These are phyloP conservation scores for Enteromius radiatus DNA, from an alignment of 2,797 vertebrate species.

Conservation along the genomic window DNA sequence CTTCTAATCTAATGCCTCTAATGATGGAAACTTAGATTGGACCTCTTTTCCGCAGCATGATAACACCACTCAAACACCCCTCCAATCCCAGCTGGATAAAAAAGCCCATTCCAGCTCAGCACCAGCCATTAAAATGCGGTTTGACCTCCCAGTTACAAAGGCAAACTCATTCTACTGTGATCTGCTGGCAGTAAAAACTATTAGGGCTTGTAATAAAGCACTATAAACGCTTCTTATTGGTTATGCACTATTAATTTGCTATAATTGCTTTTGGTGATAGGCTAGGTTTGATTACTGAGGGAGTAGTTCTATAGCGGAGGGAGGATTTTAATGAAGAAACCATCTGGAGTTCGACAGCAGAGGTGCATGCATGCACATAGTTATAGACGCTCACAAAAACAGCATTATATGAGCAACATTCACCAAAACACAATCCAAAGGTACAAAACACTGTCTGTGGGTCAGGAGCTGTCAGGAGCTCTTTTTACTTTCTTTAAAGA, in stretches of 20 bases:
- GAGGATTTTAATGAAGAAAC: slow-evolving; percentile 75
- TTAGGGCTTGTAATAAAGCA: slow-evolving; percentile 77
- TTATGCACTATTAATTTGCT: slow-evolving; percentile 75
- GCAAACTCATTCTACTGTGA: slow-evolving; percentile 73
- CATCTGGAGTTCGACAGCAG: slow-evolving; percentile 67
- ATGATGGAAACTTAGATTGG: slow-evolving; percentile 20
- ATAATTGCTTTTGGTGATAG: slow-evolving; percentile 73
- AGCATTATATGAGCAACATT: neutral
- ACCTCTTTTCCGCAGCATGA: slow-evolving; percentile 15
- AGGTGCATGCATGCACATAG: neutral
- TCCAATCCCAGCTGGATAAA: slow-evolving; percentile 38
- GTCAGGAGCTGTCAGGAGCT: too few species aligned
- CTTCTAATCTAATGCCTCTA: slow-evolving; percentile 22
- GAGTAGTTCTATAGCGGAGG: slow-evolving; percentile 65
- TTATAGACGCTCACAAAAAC: slow-evolving; percentile 6
- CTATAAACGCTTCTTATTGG: slow-evolving; percentile 78
- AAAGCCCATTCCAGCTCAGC: slow-evolving; percentile 31
- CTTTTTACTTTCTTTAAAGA: too few species aligned
- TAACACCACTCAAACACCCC: slow-evolving; percentile 20
- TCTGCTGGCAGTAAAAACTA: slow-evolving; percentile 74
- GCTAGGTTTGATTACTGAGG: slow-evolving; percentile 66
- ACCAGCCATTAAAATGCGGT: slow-evolving; percentile 60
- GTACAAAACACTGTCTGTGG: neutral
- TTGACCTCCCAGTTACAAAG: slow-evolving; percentile 74
- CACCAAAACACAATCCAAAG: neutral